phyloP scores from a whole-genome alignment of 2,797 vertebrate species.

The Poecilia velifera region DNA sequence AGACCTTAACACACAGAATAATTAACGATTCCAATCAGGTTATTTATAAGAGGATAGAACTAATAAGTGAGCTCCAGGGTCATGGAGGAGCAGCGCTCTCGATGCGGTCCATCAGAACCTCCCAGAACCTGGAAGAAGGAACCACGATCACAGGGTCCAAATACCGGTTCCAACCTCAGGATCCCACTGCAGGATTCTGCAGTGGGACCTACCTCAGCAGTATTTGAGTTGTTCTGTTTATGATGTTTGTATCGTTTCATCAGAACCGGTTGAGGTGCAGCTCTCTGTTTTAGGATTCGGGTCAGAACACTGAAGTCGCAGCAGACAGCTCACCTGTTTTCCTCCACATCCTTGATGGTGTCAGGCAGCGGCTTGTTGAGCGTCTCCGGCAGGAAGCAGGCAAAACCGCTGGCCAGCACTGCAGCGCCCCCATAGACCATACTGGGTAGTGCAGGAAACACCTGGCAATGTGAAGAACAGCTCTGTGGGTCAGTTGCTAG shows the following conservation, averaged over 20 bases:
- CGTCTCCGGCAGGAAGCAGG: conserved; percentile 88
- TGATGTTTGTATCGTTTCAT: neutral
- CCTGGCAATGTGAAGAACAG: conserved; percentile 42
- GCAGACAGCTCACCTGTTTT: conserved; percentile 64
- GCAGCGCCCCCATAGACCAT: conserved; percentile 85
- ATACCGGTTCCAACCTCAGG: no score
- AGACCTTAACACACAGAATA: conserved; percentile 36
- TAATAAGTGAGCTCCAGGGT: neutral
- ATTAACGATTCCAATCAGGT: no score
- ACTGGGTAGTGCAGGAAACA: conserved; percentile 84
- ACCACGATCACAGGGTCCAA: no score
- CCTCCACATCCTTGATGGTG: conserved; percentile 88
- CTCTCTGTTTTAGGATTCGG: neutral
- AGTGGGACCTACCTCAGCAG: neutral
- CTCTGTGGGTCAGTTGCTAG: neutral
- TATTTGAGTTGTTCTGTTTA: neutral
- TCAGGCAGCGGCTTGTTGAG: conserved; percentile 86
- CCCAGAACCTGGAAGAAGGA: no score
- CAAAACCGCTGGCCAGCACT: conserved; percentile 72
- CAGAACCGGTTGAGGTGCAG: neutral
- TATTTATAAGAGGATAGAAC: neutral
- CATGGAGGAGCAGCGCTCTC: neutral
- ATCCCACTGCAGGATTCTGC: neutral
- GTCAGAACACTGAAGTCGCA: neutral
- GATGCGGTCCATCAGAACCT: neutral